phyloP scores from a whole-genome alignment of 2,113 vertebrate genomes.

The Ranitomeya imitator region DNA sequence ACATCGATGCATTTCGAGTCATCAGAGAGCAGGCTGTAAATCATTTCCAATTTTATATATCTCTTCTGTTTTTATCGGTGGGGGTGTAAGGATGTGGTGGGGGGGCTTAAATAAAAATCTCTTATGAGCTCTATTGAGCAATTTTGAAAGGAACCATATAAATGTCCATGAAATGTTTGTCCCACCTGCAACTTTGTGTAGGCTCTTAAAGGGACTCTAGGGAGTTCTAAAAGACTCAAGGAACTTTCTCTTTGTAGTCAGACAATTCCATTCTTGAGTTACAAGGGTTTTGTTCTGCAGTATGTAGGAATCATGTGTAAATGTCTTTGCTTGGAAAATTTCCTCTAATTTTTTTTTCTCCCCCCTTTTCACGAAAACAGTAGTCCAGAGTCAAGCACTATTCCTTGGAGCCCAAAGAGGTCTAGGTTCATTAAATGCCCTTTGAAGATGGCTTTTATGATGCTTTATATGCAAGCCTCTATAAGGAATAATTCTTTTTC shows the following conservation, averaged over 20 bases:
- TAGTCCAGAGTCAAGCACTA: slow-evolving; percentile 45
- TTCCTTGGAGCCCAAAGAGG: slow-evolving; percentile 45
- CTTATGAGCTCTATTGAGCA: slow-evolving; percentile 44
- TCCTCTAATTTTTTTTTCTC: slow-evolving; percentile 36
- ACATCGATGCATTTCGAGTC: slow-evolving; percentile 48
- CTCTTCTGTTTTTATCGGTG: slow-evolving; percentile 51
- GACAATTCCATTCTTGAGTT: background rate
- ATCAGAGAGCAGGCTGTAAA: slow-evolving; percentile 51
- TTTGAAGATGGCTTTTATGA: slow-evolving; percentile 56
- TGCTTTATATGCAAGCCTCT: slow-evolving; percentile 46
- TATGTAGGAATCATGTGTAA: slow-evolving; percentile 30
- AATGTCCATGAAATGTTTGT: slow-evolving; percentile 61
- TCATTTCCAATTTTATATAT: slow-evolving; percentile 59
- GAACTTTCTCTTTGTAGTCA: slow-evolving; percentile 18
- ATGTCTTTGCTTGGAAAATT: slow-evolving; percentile 2
- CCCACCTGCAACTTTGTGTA: slow-evolving; percentile 44
- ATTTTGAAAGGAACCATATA: slow-evolving; percentile 54
- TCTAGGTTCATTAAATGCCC: slow-evolving; percentile 49
- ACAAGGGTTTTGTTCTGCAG: slow-evolving; percentile 37
- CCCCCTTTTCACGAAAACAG: slow-evolving; percentile 37
- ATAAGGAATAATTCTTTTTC: slow-evolving; percentile 51
- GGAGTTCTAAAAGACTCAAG: slow-evolving; percentile 53
- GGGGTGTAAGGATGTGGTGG: slow-evolving; percentile 33
- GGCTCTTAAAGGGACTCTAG: slow-evolving; percentile 58
- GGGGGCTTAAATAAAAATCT: slow-evolving; percentile 20